Conservation (phyloP, 2,888 invertebrate species). For the Pyrocoelia pectoralis region DNA sequence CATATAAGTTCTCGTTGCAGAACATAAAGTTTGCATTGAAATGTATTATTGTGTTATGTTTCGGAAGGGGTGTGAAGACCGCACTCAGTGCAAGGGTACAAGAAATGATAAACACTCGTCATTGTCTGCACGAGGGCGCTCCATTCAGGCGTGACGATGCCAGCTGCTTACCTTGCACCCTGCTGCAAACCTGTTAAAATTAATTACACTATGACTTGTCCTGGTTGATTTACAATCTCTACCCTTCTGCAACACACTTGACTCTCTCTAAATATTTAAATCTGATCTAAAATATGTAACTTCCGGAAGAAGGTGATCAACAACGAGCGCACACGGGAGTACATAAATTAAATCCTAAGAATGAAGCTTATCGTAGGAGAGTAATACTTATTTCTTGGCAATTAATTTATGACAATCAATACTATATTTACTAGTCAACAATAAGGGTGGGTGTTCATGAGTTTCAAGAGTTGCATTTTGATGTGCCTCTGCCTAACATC, state of each 20-base stretch:
- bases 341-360: too few species aligned
- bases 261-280: constrained; percentile 23
- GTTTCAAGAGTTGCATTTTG: too few species aligned
- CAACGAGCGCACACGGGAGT: neutral
- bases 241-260: constrained; percentile 31
- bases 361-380: too few species aligned
- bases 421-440: too few species aligned
- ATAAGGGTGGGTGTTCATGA: too few species aligned
- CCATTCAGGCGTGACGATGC: constrained; percentile 43
- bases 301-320: constrained; percentile 4
- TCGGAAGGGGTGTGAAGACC: constrained; percentile 43
- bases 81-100: constrained; percentile 41
- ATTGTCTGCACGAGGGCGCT: constrained; percentile 39
- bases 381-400: too few species aligned
- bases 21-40: constrained; percentile 44
- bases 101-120: constrained; percentile 41
- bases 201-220: constrained; percentile 44
- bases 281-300: constrained; percentile 5
- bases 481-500: too few species aligned
- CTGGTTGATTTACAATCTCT: constrained; percentile 30
- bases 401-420: too few species aligned
- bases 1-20: constrained; percentile 42
- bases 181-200: constrained; percentile 41
- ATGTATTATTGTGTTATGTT: constrained; percentile 37
- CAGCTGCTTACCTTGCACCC: constrained; percentile 44